Evolutionary conservation across 1,140 invertebrate genomes (phyloP).

Genomic region (Samia ricini): DNA sequence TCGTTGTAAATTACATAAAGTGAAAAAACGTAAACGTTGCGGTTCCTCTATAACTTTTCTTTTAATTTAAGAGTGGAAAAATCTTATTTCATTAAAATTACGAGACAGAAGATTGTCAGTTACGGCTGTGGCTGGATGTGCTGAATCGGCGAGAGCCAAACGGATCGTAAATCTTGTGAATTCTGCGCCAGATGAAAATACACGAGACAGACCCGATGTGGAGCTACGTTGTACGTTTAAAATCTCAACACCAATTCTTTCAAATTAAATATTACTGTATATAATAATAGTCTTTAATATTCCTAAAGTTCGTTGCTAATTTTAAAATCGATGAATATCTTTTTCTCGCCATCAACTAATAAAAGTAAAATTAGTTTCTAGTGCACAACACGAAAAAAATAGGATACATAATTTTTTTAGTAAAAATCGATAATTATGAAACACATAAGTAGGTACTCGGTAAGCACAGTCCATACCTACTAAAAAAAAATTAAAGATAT

Average conservation of each 20-base stretch:
- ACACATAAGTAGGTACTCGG: no score
- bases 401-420: no score
- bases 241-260: neutral
- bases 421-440: no score
- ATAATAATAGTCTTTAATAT: no score
- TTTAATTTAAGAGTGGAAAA: constrained; percentile 30
- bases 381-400: no score
- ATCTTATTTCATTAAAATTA: constrained; percentile 62
- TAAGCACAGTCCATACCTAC: no score
- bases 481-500: no score
- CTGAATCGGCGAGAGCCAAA: constrained; percentile 67
- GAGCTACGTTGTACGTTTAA: constrained; percentile 15
- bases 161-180: constrained; percentile 67
- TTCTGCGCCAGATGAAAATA: constrained; percentile 63
- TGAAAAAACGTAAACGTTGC: constrained; percentile 1
- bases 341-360: no score
- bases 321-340: no score
- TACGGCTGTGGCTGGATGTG: constrained; percentile 62
- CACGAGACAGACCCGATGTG: constrained; percentile 34
- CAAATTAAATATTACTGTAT: neutral
- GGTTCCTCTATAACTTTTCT: neutral
- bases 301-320: no score
- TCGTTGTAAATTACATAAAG: constrained; percentile 2
- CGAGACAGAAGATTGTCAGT: constrained; percentile 66
- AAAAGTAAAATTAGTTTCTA: no score